phyloP scores from a whole-genome alignment of 2,888 invertebrate species.

The Tromatobia lineatoria region DNA sequence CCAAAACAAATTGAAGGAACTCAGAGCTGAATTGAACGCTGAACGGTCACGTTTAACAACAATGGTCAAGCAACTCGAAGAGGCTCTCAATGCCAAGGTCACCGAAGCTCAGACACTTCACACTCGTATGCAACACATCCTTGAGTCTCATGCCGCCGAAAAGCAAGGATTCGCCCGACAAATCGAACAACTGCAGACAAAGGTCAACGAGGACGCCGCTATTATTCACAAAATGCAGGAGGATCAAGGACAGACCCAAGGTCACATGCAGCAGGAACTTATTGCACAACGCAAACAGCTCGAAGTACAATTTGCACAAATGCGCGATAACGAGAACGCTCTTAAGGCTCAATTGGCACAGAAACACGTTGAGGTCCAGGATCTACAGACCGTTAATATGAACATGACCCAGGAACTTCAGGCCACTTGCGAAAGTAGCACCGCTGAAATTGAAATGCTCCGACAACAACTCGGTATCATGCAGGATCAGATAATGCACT shows the following conservation, averaged over 20 bases:
- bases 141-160: slow-evolving; percentile 87
- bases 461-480: slow-evolving; percentile 80
- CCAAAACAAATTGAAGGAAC: slow-evolving; percentile 92
- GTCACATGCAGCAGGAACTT: slow-evolving; percentile 86
- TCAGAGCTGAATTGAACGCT: slow-evolving; percentile 90
- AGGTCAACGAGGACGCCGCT: slow-evolving; percentile 87
- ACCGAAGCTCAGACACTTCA: slow-evolving; percentile 89
- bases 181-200: slow-evolving; percentile 88
- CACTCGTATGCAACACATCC: slow-evolving; percentile 88
- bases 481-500: slow-evolving; percentile 81
- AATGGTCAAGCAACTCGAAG: slow-evolving; percentile 87
- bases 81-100: slow-evolving; percentile 86
- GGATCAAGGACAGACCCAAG: slow-evolving; percentile 86
- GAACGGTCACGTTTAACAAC: slow-evolving; percentile 88
- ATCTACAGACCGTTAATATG: slow-evolving; percentile 82
- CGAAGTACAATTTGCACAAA: slow-evolving; percentile 89
- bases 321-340: slow-evolving; percentile 86
- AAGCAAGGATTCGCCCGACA: slow-evolving; percentile 88
- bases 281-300: slow-evolving; percentile 89
- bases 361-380: slow-evolving; percentile 86
- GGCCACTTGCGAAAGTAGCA: slow-evolving; percentile 81
- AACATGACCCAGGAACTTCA: slow-evolving; percentile 80
- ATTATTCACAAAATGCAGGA: slow-evolving; percentile 86
- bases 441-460: slow-evolving; percentile 80
- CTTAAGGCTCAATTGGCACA: slow-evolving; percentile 84